Evolutionary conservation across 2,797 vertebrate species (phyloP).

Genomic region (Sarcophilus harrisii): DNA sequence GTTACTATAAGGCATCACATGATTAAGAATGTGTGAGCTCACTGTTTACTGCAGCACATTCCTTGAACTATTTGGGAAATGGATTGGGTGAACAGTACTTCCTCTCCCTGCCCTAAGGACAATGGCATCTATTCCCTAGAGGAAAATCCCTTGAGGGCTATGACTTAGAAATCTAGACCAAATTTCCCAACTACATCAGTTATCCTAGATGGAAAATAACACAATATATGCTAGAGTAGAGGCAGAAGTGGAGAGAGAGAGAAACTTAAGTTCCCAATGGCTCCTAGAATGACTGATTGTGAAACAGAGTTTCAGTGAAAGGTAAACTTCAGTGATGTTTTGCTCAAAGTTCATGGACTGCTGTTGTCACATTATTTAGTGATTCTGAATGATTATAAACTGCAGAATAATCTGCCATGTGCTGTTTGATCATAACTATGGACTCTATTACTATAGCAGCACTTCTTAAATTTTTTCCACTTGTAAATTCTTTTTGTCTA

Average conservation of each 20-base stretch:
- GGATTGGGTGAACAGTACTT: neutral
- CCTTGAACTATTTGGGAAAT: neutral
- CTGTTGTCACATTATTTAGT: neutral
- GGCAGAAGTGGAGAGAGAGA: neutral
- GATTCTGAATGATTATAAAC: neutral
- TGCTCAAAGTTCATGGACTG: neutral
- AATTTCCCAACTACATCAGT: neutral
- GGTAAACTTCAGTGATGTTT: neutral
- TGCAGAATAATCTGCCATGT: neutral
- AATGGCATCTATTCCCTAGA: neutral
- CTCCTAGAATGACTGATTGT: neutral
- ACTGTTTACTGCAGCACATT: neutral
- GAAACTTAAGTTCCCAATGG: neutral
- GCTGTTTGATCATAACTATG: neutral
- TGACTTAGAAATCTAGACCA: neutral
- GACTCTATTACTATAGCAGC: too few species aligned
- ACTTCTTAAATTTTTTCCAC: too few species aligned
- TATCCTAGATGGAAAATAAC: neutral
- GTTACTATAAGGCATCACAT: neutral
- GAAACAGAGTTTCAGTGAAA: neutral
- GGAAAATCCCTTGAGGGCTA: neutral
- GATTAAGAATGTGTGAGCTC: neutral
- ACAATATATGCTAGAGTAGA: neutral
- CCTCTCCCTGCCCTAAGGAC: neutral
- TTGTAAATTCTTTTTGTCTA: too few species aligned